phyloP scores from a whole-genome alignment of 2,888 invertebrate genomes.

The Drosophila neonasuta region DNA sequence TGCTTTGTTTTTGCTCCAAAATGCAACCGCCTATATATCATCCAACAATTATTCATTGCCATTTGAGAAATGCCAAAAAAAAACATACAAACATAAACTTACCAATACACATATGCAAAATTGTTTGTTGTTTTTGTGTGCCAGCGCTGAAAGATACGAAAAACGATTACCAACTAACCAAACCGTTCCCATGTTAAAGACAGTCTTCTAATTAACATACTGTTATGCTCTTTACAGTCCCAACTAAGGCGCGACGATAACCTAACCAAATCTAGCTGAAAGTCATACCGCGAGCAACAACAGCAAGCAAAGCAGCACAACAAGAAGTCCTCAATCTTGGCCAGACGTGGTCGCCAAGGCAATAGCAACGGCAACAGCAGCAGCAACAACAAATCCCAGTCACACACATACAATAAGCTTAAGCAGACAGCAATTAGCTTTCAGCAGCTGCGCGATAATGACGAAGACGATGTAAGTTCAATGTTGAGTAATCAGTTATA shows the following conservation, averaged over 20 bases:
- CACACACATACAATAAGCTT: constrained; percentile 34
- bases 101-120: constrained; percentile 36
- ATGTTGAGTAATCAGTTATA: not conserved
- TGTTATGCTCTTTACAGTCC: constrained; percentile 69
- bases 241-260: constrained; percentile 82
- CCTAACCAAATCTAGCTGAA: constrained; percentile 82
- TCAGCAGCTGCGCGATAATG: constrained; percentile 51
- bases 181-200: not conserved
- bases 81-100: constrained; percentile 11
- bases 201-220: constrained; percentile 14
- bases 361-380: constrained; percentile 19
- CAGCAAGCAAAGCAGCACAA: constrained; percentile 42
- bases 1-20: constrained; percentile 51
- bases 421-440: constrained; percentile 44
- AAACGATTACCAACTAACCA: constrained; percentile 26
- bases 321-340: constrained; percentile 45
- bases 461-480: constrained; percentile 61
- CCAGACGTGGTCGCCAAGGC: constrained; percentile 34
- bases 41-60: constrained; percentile 32
- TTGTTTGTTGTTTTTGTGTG: constrained; percentile 66
- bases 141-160: constrained; percentile 49
- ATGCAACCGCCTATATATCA: constrained; percentile 44
- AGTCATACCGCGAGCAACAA: constrained; percentile 73
- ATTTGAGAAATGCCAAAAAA: constrained; percentile 13
- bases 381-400: constrained; percentile 20